Conservation (phyloP, 2,797 vertebrate species). For the Smutsia gigantea region DNA sequence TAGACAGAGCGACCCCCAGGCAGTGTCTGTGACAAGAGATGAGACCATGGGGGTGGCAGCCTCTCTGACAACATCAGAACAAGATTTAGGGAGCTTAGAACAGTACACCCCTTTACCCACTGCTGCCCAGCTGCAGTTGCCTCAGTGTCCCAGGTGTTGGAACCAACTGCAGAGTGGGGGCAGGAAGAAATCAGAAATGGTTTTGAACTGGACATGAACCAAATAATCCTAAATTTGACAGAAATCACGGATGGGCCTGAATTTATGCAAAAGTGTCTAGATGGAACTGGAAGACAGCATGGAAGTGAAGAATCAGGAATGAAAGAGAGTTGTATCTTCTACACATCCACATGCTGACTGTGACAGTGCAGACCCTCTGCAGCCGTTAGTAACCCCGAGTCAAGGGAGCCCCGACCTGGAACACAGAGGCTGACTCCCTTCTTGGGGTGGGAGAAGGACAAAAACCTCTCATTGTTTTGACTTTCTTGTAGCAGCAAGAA, state of each 20-base stretch:
- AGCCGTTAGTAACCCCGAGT: neutral
- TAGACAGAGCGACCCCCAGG: neutral
- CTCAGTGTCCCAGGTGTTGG: neutral
- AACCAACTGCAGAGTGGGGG: neutral
- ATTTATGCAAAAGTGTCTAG: neutral
- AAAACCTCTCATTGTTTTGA: neutral
- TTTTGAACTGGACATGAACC: neutral
- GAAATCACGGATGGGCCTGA: neutral
- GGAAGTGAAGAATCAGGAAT: neutral
- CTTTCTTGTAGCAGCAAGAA: neutral
- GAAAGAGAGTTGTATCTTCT: neutral
- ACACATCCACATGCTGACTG: neutral
- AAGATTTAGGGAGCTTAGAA: neutral
- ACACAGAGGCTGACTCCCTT: neutral
- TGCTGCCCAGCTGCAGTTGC: neutral
- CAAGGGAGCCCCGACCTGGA: neutral
- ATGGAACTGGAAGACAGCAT: neutral
- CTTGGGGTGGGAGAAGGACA: neutral
- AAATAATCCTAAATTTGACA: neutral
- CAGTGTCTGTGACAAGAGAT: neutral
- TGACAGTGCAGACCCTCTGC: neutral
- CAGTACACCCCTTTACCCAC: rapidly evolving
- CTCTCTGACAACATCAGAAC: neutral
- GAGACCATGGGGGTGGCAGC: neutral
- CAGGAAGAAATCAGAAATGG: neutral